phyloP scores from a whole-genome alignment of 2,113 vertebrate genomes.

The Oxyruncus cristatus region DNA sequence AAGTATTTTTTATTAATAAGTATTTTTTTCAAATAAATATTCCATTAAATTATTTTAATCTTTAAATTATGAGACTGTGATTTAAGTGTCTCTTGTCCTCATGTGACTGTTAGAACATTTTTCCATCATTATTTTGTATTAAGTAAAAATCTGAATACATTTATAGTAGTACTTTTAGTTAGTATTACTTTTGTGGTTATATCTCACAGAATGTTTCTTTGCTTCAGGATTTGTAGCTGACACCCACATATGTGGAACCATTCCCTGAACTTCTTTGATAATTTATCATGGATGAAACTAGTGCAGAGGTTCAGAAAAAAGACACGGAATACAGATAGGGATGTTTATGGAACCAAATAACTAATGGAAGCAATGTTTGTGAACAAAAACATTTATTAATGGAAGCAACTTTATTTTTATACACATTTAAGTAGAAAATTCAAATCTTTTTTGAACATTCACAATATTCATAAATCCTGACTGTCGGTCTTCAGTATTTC shows the following conservation, averaged over 20 bases:
- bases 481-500: background rate
- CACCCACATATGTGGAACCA: background rate
- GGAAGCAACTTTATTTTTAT: background rate
- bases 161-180: constrained; percentile 26
- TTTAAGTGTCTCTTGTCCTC: background rate
- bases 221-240: background rate
- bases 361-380: background rate
- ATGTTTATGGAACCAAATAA: background rate
- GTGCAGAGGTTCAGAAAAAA: background rate
- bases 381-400: constrained; percentile 4
- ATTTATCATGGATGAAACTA: background rate
- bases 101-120: background rate
- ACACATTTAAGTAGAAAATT: background rate
- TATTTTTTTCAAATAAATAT: background rate
- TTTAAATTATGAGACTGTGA: background rate
- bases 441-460: background rate
- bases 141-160: background rate
- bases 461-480: background rate
- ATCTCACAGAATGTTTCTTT: constrained; percentile 9
- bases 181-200: background rate
- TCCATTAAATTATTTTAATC: background rate
- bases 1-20: too few relatives aligned
- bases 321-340: background rate
- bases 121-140: background rate
- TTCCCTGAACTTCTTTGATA: background rate